phyloP scores from a whole-genome alignment of 2,797 vertebrate species.

The Australoheros facetus region DNA sequence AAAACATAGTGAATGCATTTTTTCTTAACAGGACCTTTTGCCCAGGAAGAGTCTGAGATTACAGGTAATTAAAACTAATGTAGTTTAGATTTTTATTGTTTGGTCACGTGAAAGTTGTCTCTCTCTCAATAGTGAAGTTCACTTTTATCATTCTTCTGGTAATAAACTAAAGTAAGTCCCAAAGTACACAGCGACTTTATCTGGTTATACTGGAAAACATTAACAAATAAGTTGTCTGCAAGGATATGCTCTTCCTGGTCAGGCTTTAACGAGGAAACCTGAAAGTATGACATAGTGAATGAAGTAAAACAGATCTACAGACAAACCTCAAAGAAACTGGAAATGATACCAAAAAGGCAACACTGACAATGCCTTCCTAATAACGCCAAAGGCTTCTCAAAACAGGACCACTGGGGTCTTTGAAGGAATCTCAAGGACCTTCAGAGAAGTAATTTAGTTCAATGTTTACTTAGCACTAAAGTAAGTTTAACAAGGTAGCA shows the following conservation, averaged over 20 bases:
- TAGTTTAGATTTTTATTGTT: background rate
- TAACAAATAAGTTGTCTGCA: constrained; percentile 10
- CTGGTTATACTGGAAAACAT: constrained; percentile 16
- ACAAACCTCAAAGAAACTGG: background rate
- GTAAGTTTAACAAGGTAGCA: background rate
- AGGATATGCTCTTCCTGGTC: background rate
- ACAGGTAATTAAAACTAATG: background rate
- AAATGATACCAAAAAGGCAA: background rate
- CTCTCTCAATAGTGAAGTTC: background rate
- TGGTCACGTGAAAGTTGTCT: background rate
- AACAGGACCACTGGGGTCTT: background rate
- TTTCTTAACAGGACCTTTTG: background rate
- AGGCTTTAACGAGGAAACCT: background rate
- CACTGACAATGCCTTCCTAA: background rate
- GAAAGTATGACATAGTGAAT: background rate
- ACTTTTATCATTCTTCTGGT: constrained; percentile 3
- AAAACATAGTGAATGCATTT: background rate
- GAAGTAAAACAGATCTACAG: background rate
- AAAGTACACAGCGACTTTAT: constrained; percentile 24
- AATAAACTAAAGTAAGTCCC: constrained; percentile 23
- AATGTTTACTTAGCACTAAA: background rate
- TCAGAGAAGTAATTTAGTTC: background rate
- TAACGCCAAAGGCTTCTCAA: background rate
- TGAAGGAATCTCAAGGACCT: background rate
- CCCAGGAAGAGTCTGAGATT: background rate